Evolutionary conservation across 1,140 invertebrate genomes (phyloP).

Genomic region (Phymastichus coffea): DNA sequence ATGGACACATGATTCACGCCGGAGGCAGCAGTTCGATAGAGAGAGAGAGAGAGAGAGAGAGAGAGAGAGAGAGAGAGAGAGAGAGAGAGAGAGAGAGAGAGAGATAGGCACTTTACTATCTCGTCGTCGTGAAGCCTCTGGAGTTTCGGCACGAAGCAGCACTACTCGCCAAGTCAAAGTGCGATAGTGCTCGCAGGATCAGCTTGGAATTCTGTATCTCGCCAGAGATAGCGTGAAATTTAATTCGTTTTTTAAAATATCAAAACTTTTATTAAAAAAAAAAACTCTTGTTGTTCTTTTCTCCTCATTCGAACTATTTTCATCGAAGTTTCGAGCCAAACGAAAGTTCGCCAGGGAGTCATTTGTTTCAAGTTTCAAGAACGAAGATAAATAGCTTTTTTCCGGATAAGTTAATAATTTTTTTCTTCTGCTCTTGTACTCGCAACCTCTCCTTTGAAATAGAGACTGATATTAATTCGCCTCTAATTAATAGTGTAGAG

Average conservation of each 20-base stretch:
- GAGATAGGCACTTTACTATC: not conserved
- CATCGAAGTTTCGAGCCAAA: too few relatives aligned
- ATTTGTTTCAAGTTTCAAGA: slow-evolving; percentile 10
- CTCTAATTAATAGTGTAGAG: slow-evolving; percentile 44
- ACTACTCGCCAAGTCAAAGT: not conserved
- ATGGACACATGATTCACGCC: slow-evolving; percentile 5
- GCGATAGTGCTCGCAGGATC: slow-evolving; percentile 32
- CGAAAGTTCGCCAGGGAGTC: too few relatives aligned
- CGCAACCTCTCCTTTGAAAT: not conserved
- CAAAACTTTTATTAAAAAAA: too few relatives aligned
- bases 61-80: not conserved
- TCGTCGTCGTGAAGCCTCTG: not conserved
- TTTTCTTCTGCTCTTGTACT: slow-evolving; percentile 10
- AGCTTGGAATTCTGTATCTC: too few relatives aligned
- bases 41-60: not conserved
- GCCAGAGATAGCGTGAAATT: too few relatives aligned
- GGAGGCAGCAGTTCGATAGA: not conserved
- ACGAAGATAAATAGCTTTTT: slow-evolving; percentile 17
- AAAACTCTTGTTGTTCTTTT: too few relatives aligned
- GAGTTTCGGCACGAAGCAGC: not conserved
- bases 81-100: not conserved
- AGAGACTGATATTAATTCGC: slow-evolving; percentile 40
- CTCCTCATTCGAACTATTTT: too few relatives aligned
- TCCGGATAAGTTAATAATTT: slow-evolving; percentile 13
- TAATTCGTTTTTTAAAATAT: too few relatives aligned